Evolutionary conservation across 2,888 invertebrate species (phyloP).

Genomic region (Agriotes lineatus): DNA sequence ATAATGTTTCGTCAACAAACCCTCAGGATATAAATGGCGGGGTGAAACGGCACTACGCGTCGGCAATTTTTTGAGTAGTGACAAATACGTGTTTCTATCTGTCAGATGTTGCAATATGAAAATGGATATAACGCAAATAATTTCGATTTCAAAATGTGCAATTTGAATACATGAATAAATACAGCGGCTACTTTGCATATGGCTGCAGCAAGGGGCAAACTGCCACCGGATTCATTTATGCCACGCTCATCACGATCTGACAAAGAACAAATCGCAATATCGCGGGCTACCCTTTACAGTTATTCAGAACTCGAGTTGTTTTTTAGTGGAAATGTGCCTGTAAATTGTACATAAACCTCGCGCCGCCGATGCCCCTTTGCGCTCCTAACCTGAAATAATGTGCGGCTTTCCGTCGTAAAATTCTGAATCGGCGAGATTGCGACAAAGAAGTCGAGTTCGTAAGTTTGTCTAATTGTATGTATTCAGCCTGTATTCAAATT

Average conservation of each 20-base stretch:
- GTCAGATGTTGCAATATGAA: constrained; percentile 34
- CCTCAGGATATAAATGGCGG: constrained; percentile 41
- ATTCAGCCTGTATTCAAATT: constrained; percentile 22
- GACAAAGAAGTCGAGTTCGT: constrained; percentile 9
- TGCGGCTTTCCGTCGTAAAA: not conserved
- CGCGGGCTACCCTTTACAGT: not conserved
- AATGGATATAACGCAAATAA: constrained; percentile 35
- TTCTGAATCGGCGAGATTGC: not conserved
- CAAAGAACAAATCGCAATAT: constrained; percentile 3
- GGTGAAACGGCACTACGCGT: constrained; percentile 36
- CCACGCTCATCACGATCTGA: constrained; percentile 16
- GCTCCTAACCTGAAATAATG: constrained; percentile 5
- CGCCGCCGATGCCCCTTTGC: constrained; percentile 1
- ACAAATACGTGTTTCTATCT: constrained; percentile 43
- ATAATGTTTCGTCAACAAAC: constrained; percentile 48
- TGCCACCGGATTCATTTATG: constrained; percentile 14
- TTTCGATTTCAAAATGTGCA: constrained; percentile 38
- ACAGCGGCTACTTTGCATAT: constrained; percentile 30
- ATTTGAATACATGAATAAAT: constrained; percentile 41
- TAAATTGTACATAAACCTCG: constrained; percentile 13
- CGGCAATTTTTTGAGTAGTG: constrained; percentile 41
- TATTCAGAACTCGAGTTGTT: not conserved
- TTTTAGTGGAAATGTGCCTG: not conserved
- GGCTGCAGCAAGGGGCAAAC: constrained; percentile 22
- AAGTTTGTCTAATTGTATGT: constrained; percentile 21